Evolutionary conservation across 2,888 invertebrate genomes (phyloP), one percentile per base, ranked within the genome.

Genomic region (Dolichomitus sp.): DNA sequence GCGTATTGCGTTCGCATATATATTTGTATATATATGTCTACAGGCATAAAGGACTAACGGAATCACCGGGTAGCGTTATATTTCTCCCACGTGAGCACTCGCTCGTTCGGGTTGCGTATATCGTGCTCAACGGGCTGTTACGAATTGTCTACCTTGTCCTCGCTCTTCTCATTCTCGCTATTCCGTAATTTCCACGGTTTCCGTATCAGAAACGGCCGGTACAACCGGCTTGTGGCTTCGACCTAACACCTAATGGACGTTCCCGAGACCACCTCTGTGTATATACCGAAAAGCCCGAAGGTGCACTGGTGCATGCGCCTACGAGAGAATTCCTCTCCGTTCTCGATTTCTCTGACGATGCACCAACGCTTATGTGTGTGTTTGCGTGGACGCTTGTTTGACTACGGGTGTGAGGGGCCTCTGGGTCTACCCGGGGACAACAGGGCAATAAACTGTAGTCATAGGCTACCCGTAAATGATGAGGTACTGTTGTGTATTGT

Each of bases 181-280:
- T 72, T 45, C 59, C 70, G 33, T 59, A 72, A 33, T 72, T 59
- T 72, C 59, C 37, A 72, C 70, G 57, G 59, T 72, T 70, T 72
- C 59, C 70, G 70, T 72, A 72, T 72, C 70, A 72, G 45, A 59
- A 57, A 45, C 57, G 57, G 57, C 9, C 59, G 57, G 27, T 30
- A 70, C 9, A 42, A 57, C 54, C 40, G 45, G 33, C 19, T 17
- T 30, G 17, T 45, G 59, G 45, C 19, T 48, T 27, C 59, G 70
- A 59, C 42, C 42, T 9, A 42, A 59, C 45, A 19, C 45, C 14
- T 72, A 72, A 72, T 59, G 57, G 59, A 72, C 59, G 59, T 70
- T 30, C 42, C 30, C 37, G 59, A 11, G 17, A 37, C 40, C 59
- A 23, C 27, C n/a, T 30, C 17, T 57, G 45, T 59, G 57, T 61